Evolutionary conservation across 2,888 invertebrate genomes (phyloP).

Genomic region (Drosophila robusta): DNA sequence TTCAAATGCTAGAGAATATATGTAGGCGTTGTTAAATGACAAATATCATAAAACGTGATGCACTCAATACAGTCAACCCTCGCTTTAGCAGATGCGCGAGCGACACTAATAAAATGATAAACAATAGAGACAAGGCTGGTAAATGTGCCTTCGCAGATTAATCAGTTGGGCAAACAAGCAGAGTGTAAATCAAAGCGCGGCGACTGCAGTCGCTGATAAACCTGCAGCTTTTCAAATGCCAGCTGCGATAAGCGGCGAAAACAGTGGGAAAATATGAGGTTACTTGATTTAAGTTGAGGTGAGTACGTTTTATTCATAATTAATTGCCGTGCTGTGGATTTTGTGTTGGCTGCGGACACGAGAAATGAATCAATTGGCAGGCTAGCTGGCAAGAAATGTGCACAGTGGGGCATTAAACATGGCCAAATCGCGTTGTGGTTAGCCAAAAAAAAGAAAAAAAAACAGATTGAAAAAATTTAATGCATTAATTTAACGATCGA

Average conservation of each 20-base stretch:
- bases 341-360: constrained; percentile 37
- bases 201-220: constrained; percentile 43
- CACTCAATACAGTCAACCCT: constrained; percentile 2
- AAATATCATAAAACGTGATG: constrained; percentile 7
- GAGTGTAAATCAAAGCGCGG: constrained; percentile 34
- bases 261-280: constrained; percentile 52
- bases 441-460: constrained; percentile 14
- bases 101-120: constrained; percentile 44
- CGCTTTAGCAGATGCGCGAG: constrained; percentile 2
- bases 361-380: constrained; percentile 47
- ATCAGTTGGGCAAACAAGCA: constrained; percentile 65
- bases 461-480: constrained; percentile 37
- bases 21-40: neutral
- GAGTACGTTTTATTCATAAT: constrained; percentile 55
- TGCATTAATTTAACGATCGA: constrained; percentile 76
- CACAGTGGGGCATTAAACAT: constrained; percentile 44
- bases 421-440: constrained; percentile 46
- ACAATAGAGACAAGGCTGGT: constrained; percentile 29
- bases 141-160: constrained; percentile 39
- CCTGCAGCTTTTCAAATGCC: constrained; percentile 29
- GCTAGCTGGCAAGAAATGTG: constrained; percentile 41
- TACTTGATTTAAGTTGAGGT: constrained; percentile 12
- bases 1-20: neutral
- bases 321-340: constrained; percentile 60
- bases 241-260: constrained; percentile 44